Base-by-base conservation (phyloP, 92 coral and sea anemone species). In the Ricordea florida region DNA sequence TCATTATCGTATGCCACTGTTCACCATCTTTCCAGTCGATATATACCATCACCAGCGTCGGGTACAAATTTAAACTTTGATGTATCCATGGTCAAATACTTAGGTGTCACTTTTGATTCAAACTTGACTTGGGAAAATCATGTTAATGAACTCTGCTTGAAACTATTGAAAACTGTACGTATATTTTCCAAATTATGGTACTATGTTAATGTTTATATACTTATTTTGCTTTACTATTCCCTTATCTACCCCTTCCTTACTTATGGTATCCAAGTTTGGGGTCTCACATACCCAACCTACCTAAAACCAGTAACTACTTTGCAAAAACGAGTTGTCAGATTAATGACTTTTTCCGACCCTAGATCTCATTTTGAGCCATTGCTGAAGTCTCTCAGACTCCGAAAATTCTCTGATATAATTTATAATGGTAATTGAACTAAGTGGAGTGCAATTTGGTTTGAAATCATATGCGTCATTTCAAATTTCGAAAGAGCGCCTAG, bases 341-440 rank as follows among this genome's bases (percentile, higher is more conserved):
- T 69, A 16, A 27, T 69, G 42, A 51, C 77, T 13, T 51, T 69
- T 38, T 69, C 79, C 3, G 67, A 72, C 3, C 57, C 69, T 14
- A 23, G 14, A 32, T 55, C 35, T 4, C 79, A 72, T 28, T 29
- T 36, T 51, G 66, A 72, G 28, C 69, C 69, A 31, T 5, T 72
- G 17, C 43, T 72, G 4, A 69, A 51, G 33, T 49, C 47, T 6
- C 41, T 68, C 21, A 50, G 28, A 13, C 22, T 69, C 26, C 26
- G 48, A 33, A 69, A 69, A 51, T 69, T 51, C 20, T 37, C 13
- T 69, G 44, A 69, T 46, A 15, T 69, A 20, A 69, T 69, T 30
- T 17, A 16, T n/a, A n/a, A n/a, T n/a, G n/a, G n/a, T n/a, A n/a
- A n/a, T n/a, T n/a, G n/a, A n/a, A n/a, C n/a, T n/a, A n/a, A n/a